Percentiles rank a stretch among this genome's conserved stretches.
Evolutionary conservation across 1,140 invertebrate genomes (phyloP).

Genomic region (Calephelis nemesis): DNA sequence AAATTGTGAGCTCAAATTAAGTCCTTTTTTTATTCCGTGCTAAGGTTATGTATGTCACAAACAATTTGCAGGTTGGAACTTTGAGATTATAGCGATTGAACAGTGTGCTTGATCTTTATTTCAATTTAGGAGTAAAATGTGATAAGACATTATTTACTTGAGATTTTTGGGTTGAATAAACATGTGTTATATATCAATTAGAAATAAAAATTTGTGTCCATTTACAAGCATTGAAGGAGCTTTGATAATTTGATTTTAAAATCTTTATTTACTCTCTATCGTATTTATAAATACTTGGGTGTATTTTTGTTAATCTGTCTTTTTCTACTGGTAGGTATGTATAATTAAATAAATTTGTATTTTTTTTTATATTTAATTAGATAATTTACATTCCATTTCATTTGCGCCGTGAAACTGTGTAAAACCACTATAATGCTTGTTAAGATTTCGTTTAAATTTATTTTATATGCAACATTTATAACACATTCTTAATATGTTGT

Average conservation of each 20-base stretch:
- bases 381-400: too few relatives aligned
- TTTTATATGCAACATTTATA: too few relatives aligned
- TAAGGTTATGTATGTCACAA: background rate
- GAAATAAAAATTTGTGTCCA: background rate
- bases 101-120: slow-evolving; percentile 14
- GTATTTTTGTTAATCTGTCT: background rate
- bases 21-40: slow-evolving; percentile 10
- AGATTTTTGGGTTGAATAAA: slow-evolving; percentile 7
- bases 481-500: too few relatives aligned
- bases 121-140: slow-evolving; percentile 13
- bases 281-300: background rate
- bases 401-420: too few relatives aligned
- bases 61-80: slow-evolving; percentile 6
- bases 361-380: background rate
- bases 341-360: background rate
- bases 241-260: background rate
- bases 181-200: slow-evolving; percentile 1
- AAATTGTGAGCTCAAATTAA: slow-evolving; percentile 29
- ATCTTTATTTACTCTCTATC: slow-evolving; percentile 15
- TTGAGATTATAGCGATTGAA: slow-evolving; percentile 16
- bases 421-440: too few relatives aligned
- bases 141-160: slow-evolving; percentile 8
- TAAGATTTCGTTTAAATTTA: too few relatives aligned
- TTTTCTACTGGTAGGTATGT: too few relatives aligned
- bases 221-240: background rate